Base-by-base conservation (phyloP, 2,888 invertebrate genomes). In the Drosophila basisetae region DNA sequence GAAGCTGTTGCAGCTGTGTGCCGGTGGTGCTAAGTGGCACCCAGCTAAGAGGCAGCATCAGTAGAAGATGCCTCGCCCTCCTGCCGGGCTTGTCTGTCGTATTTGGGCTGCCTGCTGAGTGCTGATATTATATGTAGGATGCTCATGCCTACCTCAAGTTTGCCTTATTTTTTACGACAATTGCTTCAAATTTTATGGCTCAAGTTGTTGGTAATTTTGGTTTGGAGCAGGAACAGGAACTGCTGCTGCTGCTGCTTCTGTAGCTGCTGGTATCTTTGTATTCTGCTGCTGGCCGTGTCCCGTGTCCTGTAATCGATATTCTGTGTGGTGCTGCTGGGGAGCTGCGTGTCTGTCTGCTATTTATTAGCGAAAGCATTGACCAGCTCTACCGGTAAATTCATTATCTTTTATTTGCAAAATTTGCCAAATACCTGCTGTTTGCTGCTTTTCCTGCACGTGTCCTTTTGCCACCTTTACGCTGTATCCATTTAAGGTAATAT, bases 171-270 rank as follows among this genome's bases (percentile, higher is more conserved):
- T 82, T 82, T 78, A 86, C 74, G 75, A 80, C 79, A 73, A 82
- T 76, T 84, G 84, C 74, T 88, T 88, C 75, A 80, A 89, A 79
- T 85, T 87, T 89, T 84, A 89, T 88, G 82, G 77, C 79, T 81
- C 55, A 76, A 80, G 80, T 78, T 88, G 83, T 70, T 83, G 75
- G 76, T 81, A 79, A 85, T 82, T 78, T 76, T 31, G 43, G 74
- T 71, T 75, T 54, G 22, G 10, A 16, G 22, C 53, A 28, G 33
- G n/a, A n/a, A 22, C 66, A 68, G 16, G 4, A 30, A n/a, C 56
- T n/a, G 56, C 39, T 55, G n/a, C 54, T 59, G 7, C 50, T 22
- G 35, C 35, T 54, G 35, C 58, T 62, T n/a, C 47, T 18, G 52
- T 37, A 52, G 43, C 74, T 69, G 25, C 58, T 77, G 47, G 16